Conservation (phyloP, 2,888 invertebrate genomes). For the Synanthedon formicaeformis region DNA sequence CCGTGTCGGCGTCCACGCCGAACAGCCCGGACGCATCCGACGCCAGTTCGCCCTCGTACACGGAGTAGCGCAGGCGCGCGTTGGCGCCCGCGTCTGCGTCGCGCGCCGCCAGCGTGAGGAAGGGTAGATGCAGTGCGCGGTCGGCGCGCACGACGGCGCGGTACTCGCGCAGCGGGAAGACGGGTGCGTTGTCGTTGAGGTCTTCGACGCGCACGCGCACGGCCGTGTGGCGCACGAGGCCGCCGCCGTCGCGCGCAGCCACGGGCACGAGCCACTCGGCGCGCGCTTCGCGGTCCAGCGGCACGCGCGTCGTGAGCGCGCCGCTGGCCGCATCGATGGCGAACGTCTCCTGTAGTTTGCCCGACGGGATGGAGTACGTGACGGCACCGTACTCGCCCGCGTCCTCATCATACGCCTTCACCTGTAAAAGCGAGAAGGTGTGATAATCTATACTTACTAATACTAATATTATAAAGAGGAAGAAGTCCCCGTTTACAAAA, state of each 20-base stretch:
- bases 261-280: slow-evolving; percentile 75
- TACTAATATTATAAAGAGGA: too few relatives aligned
- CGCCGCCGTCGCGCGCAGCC: slow-evolving; percentile 85
- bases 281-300: slow-evolving; percentile 80
- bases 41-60: slow-evolving; percentile 73
- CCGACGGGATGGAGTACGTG: slow-evolving; percentile 83
- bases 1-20: slow-evolving; percentile 79
- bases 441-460: too few relatives aligned
- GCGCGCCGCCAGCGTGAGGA: slow-evolving; percentile 67
- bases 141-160: slow-evolving; percentile 74
- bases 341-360: slow-evolving; percentile 78
- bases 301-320: slow-evolving; percentile 75
- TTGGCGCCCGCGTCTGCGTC: slow-evolving; percentile 83
- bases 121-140: slow-evolving; percentile 36
- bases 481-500: too few relatives aligned
- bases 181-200: slow-evolving; percentile 86
- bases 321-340: slow-evolving; percentile 79
- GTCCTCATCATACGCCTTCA: slow-evolving; percentile 86
- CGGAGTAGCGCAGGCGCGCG: slow-evolving; percentile 79
- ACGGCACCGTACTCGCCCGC: slow-evolving; percentile 81
- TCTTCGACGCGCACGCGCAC: slow-evolving; percentile 86
- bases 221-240: slow-evolving; percentile 79
- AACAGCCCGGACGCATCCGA: slow-evolving; percentile 76
- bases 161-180: slow-evolving; percentile 81
- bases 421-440: slow-evolving; percentile 26